Evolutionary conservation across 2,113 vertebrate species (phyloP), one percentile per base, ranked within the genome.

Genomic region (Grus americana): DNA sequence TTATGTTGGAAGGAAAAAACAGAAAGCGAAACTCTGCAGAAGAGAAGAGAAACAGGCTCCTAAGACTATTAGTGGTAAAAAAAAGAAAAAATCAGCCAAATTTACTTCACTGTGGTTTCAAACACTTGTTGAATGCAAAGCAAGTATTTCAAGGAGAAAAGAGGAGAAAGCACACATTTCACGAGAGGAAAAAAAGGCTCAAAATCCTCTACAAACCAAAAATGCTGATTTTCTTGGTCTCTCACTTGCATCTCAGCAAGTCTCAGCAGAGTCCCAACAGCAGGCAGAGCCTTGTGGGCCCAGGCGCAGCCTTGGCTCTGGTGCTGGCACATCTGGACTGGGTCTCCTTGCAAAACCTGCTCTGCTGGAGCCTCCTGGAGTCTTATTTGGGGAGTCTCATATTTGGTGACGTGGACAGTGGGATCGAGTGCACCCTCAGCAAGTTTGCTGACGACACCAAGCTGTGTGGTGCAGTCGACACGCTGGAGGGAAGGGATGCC

Each of bases 291-390:
- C 74, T 62, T 2, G 0, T 2, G 4, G 44, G 68, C 32, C 52
- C 65, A 42, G 24, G 23, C 30, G 32, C 26, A 40, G 78, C 61
- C 59, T 68, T 78, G 42, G 50, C 40, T 66, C 57, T 36, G 49
- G 12, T 65, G 11, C 72, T 0, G 0, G 26, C 49, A 9, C 54
- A 76, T 55, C 54, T 68, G 71, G 46, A 32, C 34, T 0, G 0
- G 19, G 10, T 55, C 10, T 61, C 44, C 22, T 63, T 71, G 36
- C 46, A 74, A 74, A 86, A 55, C 16, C 34, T 29, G 46, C 30
- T 73, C 49, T 32, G 36, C n/a, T 58, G 38, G 55, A 90, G n/a
- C 36, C 59, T 66, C 63, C 27, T 42, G 6, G 32, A 12, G 22
- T 49, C 49, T 81, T 18, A 8, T 19, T 0, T 34, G 12, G 32